Evolutionary conservation across 2,888 invertebrate genomes (phyloP).

Genomic region (Plebejus anna): DNA sequence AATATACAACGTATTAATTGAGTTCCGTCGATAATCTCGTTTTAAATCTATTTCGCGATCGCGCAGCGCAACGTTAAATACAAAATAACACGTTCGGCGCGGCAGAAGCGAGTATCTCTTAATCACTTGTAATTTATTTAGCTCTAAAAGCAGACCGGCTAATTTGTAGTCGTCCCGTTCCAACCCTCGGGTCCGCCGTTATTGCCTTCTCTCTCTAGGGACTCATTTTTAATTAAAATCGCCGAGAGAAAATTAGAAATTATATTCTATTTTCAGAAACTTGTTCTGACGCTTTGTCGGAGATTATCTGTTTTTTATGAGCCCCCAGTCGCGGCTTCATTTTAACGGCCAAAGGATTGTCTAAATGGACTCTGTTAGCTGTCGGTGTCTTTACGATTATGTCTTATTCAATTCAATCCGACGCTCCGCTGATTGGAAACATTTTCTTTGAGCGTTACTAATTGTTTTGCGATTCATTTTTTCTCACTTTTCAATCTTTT

Average conservation of each 20-base stretch:
- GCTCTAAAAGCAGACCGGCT: slow-evolving; percentile 66
- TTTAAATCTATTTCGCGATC: slow-evolving; percentile 33
- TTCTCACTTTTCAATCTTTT: slow-evolving; percentile 15
- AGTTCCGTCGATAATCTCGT: slow-evolving; percentile 13
- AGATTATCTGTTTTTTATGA: slow-evolving; percentile 79
- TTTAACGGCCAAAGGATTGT: slow-evolving; percentile 72
- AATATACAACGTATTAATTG: slow-evolving; percentile 13
- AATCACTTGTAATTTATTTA: slow-evolving; percentile 81
- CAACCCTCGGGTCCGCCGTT: slow-evolving; percentile 52
- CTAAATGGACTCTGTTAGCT: slow-evolving; percentile 65
- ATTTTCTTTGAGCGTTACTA: slow-evolving; percentile 42
- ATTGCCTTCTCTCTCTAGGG: slow-evolving; percentile 67
- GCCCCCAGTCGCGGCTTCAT: slow-evolving; percentile 73
- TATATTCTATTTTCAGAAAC: slow-evolving; percentile 80
- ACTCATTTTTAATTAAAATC: slow-evolving; percentile 79
- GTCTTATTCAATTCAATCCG: slow-evolving; percentile 67
- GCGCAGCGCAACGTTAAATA: slow-evolving; percentile 42
- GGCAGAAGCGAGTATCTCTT: slow-evolving; percentile 75
- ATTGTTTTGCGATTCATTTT: slow-evolving; percentile 30
- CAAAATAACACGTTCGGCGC: slow-evolving; percentile 59
- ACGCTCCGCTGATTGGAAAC: slow-evolving; percentile 58
- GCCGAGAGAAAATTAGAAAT: slow-evolving; percentile 79
- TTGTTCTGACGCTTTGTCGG: slow-evolving; percentile 76
- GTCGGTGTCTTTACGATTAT: slow-evolving; percentile 62
- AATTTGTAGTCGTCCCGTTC: slow-evolving; percentile 73